Evolutionary conservation across 2,797 vertebrate genomes (phyloP).

Genomic region (Loris lydekkerianus): DNA sequence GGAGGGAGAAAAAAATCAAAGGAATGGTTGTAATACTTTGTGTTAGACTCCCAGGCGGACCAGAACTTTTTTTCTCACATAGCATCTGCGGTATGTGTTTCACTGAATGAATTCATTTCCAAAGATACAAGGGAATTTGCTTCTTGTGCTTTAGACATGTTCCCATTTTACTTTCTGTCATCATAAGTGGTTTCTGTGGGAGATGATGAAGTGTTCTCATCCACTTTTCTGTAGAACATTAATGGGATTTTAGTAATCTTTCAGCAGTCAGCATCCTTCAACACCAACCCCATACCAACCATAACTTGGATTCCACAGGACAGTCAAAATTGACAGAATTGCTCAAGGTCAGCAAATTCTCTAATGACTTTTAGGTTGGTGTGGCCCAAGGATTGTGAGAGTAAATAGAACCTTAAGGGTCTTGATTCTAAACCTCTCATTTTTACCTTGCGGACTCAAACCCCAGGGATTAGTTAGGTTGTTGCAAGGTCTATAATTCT

Average conservation of each 20-base stretch:
- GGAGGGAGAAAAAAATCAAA: constrained; percentile 46
- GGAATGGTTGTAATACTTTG: background rate
- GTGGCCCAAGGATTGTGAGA: background rate
- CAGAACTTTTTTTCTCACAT: background rate
- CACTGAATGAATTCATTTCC: constrained; percentile 43
- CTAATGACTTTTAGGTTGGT: background rate
- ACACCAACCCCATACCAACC: background rate
- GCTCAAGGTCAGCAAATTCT: background rate
- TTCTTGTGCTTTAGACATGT: background rate
- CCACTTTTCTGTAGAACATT: background rate
- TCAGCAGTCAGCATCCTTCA: background rate
- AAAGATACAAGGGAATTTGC: background rate
- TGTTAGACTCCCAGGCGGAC: background rate
- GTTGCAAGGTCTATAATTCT: background rate
- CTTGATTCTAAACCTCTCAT: background rate
- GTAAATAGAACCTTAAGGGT: background rate
- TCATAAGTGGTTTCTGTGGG: constrained; percentile 37
- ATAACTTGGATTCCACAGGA: background rate
- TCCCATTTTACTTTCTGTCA: background rate
- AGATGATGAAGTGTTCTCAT: background rate
- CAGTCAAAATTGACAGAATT: background rate
- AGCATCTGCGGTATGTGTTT: background rate
- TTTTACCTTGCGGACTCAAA: background rate
- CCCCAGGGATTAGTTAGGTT: background rate
- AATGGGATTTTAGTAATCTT: background rate